Evolutionary conservation across 2,797 vertebrate species (phyloP).

Genomic region (Eospalax fontanierii): DNA sequence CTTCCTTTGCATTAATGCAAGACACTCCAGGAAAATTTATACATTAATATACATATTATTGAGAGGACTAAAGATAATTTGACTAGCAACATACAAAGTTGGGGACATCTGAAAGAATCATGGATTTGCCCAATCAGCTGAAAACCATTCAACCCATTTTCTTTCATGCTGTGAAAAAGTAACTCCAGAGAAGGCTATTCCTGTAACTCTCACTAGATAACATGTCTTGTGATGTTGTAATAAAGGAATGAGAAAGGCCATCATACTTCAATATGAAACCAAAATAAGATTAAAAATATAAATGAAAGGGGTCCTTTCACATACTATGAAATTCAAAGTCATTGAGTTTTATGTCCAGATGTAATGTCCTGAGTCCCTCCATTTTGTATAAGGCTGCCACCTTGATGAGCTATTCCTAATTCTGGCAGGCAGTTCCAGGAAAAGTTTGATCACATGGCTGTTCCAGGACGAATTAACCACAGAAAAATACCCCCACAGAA

Average conservation of each 20-base stretch:
- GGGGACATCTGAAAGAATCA: constrained; percentile 67
- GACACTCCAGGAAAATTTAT: constrained; percentile 16
- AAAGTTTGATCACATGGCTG: too few relatives aligned
- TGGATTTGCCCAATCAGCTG: neutral
- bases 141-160: constrained; percentile 44
- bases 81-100: constrained; percentile 43
- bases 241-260: constrained; percentile 19
- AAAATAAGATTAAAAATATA: constrained; percentile 71
- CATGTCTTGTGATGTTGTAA: neutral
- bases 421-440: too few relatives aligned
- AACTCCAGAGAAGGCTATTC: neutral
- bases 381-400: too few relatives aligned
- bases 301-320: constrained; percentile 36
- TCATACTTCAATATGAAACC: constrained; percentile 64
- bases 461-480: too few relatives aligned
- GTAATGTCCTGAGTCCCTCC: too few relatives aligned
- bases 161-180: constrained; percentile 32
- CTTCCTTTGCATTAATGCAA: constrained; percentile 60
- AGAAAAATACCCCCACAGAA: too few relatives aligned
- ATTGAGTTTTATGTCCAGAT: constrained; percentile 42
- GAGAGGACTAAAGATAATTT: constrained; percentile 55
- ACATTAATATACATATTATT: constrained; percentile 65
- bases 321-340: constrained; percentile 27
- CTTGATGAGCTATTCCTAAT: too few relatives aligned
- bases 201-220: constrained; percentile 60